Base-by-base conservation (phyloP, 2,797 vertebrate species). In the Orestias chungarensis region DNA sequence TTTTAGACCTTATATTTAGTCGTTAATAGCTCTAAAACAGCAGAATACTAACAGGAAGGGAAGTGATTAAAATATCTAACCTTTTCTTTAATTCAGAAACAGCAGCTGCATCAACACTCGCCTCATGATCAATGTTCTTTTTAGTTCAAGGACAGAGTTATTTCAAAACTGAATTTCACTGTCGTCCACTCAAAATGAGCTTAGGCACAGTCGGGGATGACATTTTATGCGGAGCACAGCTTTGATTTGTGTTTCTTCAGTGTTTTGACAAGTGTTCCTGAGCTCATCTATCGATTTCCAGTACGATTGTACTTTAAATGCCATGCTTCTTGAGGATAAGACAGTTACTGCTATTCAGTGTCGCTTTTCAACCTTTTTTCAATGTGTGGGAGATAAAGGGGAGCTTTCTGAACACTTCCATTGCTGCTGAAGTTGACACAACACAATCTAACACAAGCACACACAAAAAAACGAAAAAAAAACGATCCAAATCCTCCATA, bases 241-340 rank as follows among this genome's bases (percentile, higher is more conserved):
- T 66, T 66, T 47, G 64, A 33, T 47, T 47, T 47, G 43, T 44
- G 44, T 49, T 47, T 66, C 43, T 47, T 66, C 5, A 11, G 1
- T 23, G 20, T 61, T 59, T 61, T 61, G 57, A 38, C 33, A 20
- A 15, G 42, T 10, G 44, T 14, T 66, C 11, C 43, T 66, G 64
- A 31, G 27, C 29, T 46, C 27, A 47, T 33, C 17, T 31, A 66
- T 66, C 29, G 64, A 66, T 66, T 66, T 65, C 44, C 43, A 66
- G 64, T 44, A 23, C 64, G 23, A 15, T 23, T 47, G 44, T 33
- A 29, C 33, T 66, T 66, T 47, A 47, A 44, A 44, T 46, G 42
- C 64, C 64, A 38, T 12, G 20, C 33, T 38, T 33, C 33, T 61
- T 33, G 44, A 66, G 27, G 64, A 46, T 33, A 46, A 49, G 43